Evolutionary conservation across 2,888 invertebrate genomes (phyloP).

Genomic region (Drosophila greeni): DNA sequence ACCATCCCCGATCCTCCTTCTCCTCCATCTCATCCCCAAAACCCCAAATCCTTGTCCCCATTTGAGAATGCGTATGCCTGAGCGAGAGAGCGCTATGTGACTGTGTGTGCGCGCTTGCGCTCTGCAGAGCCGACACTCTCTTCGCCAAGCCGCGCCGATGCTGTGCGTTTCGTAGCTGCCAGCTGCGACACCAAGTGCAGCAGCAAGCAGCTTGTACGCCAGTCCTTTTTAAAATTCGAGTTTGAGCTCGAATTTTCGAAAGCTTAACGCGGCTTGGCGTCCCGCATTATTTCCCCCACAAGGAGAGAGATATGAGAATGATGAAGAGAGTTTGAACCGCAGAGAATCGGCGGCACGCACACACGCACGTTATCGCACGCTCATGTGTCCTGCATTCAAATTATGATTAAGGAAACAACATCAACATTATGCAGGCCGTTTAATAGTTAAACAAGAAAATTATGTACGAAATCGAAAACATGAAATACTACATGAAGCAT

Average conservation of each 20-base stretch:
- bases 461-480: constrained; percentile 29
- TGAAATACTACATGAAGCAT: constrained; percentile 39
- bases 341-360: constrained; percentile 8
- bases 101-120: neutral
- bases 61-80: constrained; percentile 29
- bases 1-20: constrained; percentile 27
- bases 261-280: constrained; percentile 50
- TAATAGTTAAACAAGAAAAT: constrained; percentile 39
- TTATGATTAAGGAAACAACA: constrained; percentile 32
- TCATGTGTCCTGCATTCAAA: constrained; percentile 30
- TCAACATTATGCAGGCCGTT: constrained; percentile 39
- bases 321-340: constrained; percentile 55
- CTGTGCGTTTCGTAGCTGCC: constrained; percentile 13
- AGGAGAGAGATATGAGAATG: constrained; percentile 71
- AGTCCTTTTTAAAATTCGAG: constrained; percentile 2
- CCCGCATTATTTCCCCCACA: constrained; percentile 45
- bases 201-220: constrained; percentile 1
- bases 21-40: no score
- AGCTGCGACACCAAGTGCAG: constrained; percentile 52
- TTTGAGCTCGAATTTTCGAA: neutral
- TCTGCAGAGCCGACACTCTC: constrained; percentile 10
- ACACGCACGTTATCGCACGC: constrained; percentile 6
- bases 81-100: constrained; percentile 4
- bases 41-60: neutral
- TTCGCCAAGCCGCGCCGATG: constrained; percentile 35